Conservation (phyloP, 2,888 invertebrate genomes). For the Buathra laborator region DNA sequence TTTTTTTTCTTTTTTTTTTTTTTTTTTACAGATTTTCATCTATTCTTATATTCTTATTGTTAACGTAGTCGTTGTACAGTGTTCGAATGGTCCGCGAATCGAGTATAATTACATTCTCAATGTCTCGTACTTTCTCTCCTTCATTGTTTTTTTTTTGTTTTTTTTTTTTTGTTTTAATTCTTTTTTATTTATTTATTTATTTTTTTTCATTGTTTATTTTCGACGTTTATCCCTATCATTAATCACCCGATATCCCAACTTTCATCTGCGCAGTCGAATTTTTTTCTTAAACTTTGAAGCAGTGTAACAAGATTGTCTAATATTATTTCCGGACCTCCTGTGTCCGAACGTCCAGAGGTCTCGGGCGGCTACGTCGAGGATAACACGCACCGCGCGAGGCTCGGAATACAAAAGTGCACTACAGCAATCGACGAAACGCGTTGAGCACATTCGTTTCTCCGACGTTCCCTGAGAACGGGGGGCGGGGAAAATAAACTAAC, state of each 20-base stretch:
- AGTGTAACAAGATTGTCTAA: slow-evolving; percentile 78
- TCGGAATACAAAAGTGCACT: slow-evolving; percentile 47
- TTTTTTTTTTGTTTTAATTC: slow-evolving; percentile 21
- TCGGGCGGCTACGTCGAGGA: neutral
- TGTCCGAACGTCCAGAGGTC: slow-evolving; percentile 29
- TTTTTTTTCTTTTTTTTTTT: too few relatives aligned
- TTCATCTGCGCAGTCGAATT: slow-evolving; percentile 44
- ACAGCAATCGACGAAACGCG: slow-evolving; percentile 33
- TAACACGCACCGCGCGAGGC: slow-evolving; percentile 15
- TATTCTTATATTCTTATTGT: slow-evolving; percentile 79
- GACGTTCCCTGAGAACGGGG: slow-evolving; percentile 70
- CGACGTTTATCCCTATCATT: slow-evolving; percentile 44
- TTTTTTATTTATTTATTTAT: slow-evolving; percentile 46
- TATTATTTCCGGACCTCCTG: slow-evolving; percentile 47
- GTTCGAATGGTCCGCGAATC: slow-evolving; percentile 82
- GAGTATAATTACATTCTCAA: slow-evolving; percentile 72
- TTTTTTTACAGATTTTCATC: slow-evolving; percentile 56
- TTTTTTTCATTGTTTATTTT: slow-evolving; percentile 21
- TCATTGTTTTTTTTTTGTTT: slow-evolving; percentile 39
- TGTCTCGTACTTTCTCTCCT: slow-evolving; percentile 67
- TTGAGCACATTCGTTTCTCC: slow-evolving; percentile 46
- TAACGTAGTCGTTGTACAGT: slow-evolving; percentile 82
- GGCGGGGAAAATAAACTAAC: slow-evolving; percentile 19
- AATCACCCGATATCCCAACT: slow-evolving; percentile 48
- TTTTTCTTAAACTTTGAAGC: slow-evolving; percentile 73